phyloP scores from a whole-genome alignment of 2,113 vertebrate genomes.

The Erythrocercus mccallii region DNA sequence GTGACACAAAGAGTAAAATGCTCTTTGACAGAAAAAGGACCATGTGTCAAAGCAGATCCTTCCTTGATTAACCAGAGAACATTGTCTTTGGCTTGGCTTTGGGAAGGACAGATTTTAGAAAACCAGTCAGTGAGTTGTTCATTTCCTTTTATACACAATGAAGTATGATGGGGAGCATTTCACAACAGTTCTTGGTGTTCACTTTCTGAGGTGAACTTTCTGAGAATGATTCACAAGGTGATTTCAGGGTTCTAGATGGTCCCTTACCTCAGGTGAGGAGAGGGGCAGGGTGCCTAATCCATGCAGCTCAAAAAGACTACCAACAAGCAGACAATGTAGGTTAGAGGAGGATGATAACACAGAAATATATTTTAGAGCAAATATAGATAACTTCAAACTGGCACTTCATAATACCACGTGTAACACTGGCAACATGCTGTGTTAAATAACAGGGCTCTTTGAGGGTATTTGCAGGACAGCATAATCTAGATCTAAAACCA shows the following conservation, averaged over 20 bases:
- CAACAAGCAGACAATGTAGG: not conserved
- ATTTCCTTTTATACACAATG: not conserved
- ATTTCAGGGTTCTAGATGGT: not conserved
- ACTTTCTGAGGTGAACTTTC: not conserved
- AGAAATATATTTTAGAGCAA: not conserved
- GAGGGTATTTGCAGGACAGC: not conserved
- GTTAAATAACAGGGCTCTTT: not conserved
- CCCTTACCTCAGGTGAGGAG: not conserved
- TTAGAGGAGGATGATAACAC: not conserved
- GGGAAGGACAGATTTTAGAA: not conserved
- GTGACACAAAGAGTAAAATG: not conserved
- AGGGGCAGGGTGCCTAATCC: not conserved
- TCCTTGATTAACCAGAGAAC: not conserved
- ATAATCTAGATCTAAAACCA: not conserved
- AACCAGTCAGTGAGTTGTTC: not conserved
- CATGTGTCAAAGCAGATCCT: not conserved
- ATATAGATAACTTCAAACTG: not conserved
- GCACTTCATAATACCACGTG: not conserved
- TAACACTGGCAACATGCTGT: not conserved
- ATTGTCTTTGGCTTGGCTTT: not conserved
- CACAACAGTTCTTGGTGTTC: not conserved
- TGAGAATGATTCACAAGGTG: not conserved
- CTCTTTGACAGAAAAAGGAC: not conserved
- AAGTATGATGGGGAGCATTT: not conserved
- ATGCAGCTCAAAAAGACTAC: not conserved